These are phyloP conservation scores for Calcarius lapponicus DNA, from an alignment of 2,797 vertebrate genomes.

Conservation along the genomic window DNA sequence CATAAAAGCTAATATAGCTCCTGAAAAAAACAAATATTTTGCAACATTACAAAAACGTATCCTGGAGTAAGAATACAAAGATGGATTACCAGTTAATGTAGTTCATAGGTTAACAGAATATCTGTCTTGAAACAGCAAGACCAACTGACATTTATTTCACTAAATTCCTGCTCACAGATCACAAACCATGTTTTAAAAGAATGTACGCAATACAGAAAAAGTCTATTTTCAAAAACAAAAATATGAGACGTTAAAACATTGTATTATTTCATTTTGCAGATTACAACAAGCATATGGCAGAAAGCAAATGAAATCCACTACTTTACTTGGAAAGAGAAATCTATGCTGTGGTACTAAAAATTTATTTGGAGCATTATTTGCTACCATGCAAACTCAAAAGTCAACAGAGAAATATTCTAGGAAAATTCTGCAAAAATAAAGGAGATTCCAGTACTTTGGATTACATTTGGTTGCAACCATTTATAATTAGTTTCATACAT, in stretches of 20 bases:
- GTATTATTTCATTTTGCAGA: not conserved
- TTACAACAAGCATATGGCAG: not conserved
- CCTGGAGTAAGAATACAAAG: not conserved
- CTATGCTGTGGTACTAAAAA: not conserved
- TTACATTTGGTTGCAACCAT: not conserved
- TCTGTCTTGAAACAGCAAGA: not conserved
- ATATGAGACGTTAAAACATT: not conserved
- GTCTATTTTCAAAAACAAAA: not conserved
- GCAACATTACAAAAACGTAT: not conserved
- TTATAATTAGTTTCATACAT: constrained; percentile 1
- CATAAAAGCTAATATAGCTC: constrained; percentile 96
- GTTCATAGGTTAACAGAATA: not conserved
- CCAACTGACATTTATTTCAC: not conserved
- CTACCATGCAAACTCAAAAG: not conserved
- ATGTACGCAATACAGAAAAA: not conserved
- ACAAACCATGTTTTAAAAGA: not conserved
- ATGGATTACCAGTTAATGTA: not conserved
- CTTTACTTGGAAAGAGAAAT: not conserved
- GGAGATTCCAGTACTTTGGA: not conserved
- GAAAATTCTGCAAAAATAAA: not conserved
- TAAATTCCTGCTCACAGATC: not conserved
- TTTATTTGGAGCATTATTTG: not conserved
- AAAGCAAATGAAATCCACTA: not conserved
- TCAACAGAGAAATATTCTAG: not conserved
- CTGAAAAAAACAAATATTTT: constrained; percentile 76